Conservation (phyloP, 1,140 invertebrate species). For the Scaptomyza pallida region DNA sequence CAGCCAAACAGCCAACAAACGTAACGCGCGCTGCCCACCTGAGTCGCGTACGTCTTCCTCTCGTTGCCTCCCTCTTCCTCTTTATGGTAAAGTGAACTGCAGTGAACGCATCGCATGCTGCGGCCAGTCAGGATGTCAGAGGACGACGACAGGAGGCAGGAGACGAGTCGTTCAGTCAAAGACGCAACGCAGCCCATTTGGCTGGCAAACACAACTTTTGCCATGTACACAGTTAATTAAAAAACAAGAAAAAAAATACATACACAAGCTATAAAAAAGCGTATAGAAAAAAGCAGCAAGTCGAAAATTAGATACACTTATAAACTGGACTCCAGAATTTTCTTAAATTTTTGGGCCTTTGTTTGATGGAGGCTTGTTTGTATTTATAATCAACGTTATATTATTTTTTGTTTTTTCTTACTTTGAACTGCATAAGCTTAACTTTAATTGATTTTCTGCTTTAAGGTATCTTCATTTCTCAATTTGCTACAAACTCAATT, state of each 20-base stretch:
- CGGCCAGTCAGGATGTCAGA: conserved; percentile 29
- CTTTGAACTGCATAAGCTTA: too few relatives aligned
- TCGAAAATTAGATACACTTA: background rate
- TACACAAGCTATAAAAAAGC: conserved; percentile 9
- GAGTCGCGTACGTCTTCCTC: conserved; percentile 7
- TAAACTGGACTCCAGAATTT: background rate
- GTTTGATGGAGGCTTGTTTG: too few relatives aligned
- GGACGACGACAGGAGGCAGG: background rate
- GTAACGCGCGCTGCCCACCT: conserved; percentile 26
- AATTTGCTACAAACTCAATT: background rate
- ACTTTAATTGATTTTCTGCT: background rate
- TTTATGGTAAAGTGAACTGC: conserved; percentile 14
- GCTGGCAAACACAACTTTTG: conserved; percentile 62
- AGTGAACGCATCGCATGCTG: conserved; percentile 38
- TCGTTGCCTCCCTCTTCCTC: conserved; percentile 3
- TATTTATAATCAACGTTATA: too few relatives aligned
- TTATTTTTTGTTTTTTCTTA: too few relatives aligned
- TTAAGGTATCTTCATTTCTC: background rate
- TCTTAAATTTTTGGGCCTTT: too few relatives aligned
- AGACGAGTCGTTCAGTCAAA: conserved; percentile 24
- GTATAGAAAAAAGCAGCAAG: conserved; percentile 24
- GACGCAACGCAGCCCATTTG: conserved; percentile 52
- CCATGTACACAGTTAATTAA: conserved; percentile 77
- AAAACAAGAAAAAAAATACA: conserved; percentile 39
- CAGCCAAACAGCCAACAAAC: conserved; percentile 14